Evolutionary conservation across 2,797 vertebrate species (phyloP).

Genomic region (Poeciliopsis gracilis): DNA sequence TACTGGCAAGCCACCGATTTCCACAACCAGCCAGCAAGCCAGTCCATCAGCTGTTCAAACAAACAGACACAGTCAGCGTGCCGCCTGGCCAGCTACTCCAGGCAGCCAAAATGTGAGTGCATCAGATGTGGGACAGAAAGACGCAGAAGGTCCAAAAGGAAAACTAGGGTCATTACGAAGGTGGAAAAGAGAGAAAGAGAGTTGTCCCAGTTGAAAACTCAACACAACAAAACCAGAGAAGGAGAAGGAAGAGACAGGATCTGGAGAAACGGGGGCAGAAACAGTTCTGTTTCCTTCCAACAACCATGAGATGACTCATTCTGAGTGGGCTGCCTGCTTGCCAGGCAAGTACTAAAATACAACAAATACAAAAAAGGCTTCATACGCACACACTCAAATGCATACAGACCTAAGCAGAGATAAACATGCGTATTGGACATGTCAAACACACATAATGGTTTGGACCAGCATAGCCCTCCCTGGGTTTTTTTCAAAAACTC

Average conservation of each 20-base stretch:
- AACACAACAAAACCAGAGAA: constrained; percentile 36
- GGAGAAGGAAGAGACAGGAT: constrained; percentile 55
- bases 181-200: constrained; percentile 16
- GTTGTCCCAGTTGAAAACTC: constrained; percentile 13
- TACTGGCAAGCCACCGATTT: constrained; percentile 57
- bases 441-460: constrained; percentile 52
- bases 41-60: constrained; percentile 63
- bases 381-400: constrained; percentile 41
- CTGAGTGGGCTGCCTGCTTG: constrained; percentile 72
- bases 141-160: constrained; percentile 19
- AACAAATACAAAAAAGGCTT: constrained; percentile 58
- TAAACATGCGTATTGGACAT: constrained; percentile 51
- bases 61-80: constrained; percentile 58
- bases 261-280: constrained; percentile 60
- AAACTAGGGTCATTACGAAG: constrained; percentile 12
- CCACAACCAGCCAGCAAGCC: constrained; percentile 58
- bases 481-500: constrained; percentile 2
- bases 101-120: constrained; percentile 37
- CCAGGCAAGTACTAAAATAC: constrained; percentile 76
- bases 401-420: constrained; percentile 40
- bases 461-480: constrained; percentile 10
- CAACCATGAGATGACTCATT: constrained; percentile 72
- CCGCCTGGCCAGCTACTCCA: constrained; percentile 30
- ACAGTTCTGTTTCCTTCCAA: constrained; percentile 72
- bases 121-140: constrained; percentile 31